Base-by-base conservation (phyloP, 1,140 invertebrate genomes). In the Drosophila suzukii region DNA sequence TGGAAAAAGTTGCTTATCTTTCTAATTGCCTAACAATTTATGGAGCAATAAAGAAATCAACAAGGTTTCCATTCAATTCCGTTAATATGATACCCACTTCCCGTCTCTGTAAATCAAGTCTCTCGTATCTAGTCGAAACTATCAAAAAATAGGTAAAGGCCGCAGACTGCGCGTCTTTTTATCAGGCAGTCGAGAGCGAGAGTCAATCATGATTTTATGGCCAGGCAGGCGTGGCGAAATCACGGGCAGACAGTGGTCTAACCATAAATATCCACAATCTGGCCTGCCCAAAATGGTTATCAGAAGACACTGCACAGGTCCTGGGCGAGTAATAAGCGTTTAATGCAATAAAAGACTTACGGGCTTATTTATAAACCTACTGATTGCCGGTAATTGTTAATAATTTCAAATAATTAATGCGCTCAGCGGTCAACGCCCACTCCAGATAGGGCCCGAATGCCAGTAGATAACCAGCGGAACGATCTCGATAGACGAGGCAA, bases 341-440 rank as follows among this genome's bases (percentile, higher is more conserved):
- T 58, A 49, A 70, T 58, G 67, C 67, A 71, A 71, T 71, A 50
- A 71, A 71, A 43, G 65, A 58, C 66, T 58, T 41, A 71, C 38
- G 36, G 39, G 57, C 53, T 54, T 44, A 63, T 76, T 51, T 78
- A 49, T 73, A 81, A 56, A 49, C 47, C 56, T 47, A 55, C 39
- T 84, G 81, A 84, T 84, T 84, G 81, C 41, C 50, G 41, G 66
- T 84, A 84, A 84, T 84, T 84, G 76, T 84, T 84, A 72, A 79
- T 84, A 84, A 84, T 84, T 84, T 84, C 57, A 57, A 84, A 72
- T 75, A 67, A 83, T 83, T 78, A 83, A 70, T 47, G 55, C 58
- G 58, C 41, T 20, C 43, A 51, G 36, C 39, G 49, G 34, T 41
- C 15, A 39, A 32, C 7, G 51, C 24, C 17, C 43, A 83, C 75